phyloP scores from a whole-genome alignment of 2,113 vertebrate species.

The Orcinus orca region DNA sequence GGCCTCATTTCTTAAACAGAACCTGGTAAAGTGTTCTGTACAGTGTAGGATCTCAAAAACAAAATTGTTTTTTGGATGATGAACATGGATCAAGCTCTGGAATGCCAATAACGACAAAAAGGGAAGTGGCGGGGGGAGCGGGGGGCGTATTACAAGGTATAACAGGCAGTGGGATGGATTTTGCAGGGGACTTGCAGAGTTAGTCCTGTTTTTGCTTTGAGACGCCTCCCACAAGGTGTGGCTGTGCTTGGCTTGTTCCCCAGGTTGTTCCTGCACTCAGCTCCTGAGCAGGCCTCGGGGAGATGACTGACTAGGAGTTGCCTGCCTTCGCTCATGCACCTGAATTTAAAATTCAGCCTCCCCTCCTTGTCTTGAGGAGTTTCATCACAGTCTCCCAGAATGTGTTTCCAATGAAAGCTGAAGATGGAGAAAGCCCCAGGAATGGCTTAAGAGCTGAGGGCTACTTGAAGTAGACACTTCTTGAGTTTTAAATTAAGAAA shows the following conservation, averaged over 20 bases:
- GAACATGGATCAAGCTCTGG: not conserved
- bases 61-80: not conserved
- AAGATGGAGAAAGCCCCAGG: not conserved
- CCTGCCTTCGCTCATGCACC: not conserved
- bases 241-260: not conserved
- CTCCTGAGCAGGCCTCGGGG: not conserved
- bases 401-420: not conserved
- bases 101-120: not conserved
- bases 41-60: not conserved
- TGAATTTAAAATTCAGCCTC: not conserved
- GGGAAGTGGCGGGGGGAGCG: not conserved
- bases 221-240: not conserved
- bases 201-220: not conserved
- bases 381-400: not conserved
- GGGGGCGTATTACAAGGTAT: not conserved
- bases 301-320: not conserved
- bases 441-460: not conserved
- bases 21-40: not conserved
- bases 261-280: not conserved
- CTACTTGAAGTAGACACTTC: not conserved
- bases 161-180: not conserved
- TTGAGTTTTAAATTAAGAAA: not conserved
- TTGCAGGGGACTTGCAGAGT: not conserved
- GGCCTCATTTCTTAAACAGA: not conserved
- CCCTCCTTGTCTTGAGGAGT: not conserved